Evolutionary conservation across 1,140 invertebrate genomes (phyloP).

Genomic region (Centruroides vittatus): DNA sequence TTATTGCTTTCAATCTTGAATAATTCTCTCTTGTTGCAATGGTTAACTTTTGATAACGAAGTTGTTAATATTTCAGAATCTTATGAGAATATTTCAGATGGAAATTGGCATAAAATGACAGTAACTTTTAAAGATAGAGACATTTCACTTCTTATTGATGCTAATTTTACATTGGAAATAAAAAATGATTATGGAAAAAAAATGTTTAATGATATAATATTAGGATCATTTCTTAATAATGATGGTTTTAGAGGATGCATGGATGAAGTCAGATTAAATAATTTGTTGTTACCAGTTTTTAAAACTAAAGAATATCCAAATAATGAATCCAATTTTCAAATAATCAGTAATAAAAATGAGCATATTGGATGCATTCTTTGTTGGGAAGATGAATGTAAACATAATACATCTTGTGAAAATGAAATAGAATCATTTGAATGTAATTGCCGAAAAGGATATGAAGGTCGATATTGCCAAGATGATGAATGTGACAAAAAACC

Average conservation of each 20-base stretch:
- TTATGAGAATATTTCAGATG: slow-evolving; percentile 18
- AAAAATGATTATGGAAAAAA: no score
- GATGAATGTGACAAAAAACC: slow-evolving; percentile 35
- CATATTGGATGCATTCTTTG: slow-evolving; percentile 54
- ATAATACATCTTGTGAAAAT: slow-evolving; percentile 55
- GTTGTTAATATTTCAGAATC: background rate
- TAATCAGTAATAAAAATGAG: background rate
- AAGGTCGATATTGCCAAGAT: slow-evolving; percentile 57
- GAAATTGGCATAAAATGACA: slow-evolving; percentile 23
- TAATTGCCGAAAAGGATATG: slow-evolving; percentile 61
- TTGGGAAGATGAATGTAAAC: slow-evolving; percentile 67
- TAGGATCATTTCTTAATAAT: no score
- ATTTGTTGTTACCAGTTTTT: slow-evolving; percentile 76
- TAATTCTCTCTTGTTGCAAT: no score
- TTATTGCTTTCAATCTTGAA: no score
- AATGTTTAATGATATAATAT: no score
- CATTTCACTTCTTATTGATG: no score
- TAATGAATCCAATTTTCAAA: slow-evolving; percentile 1
- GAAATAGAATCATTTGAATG: slow-evolving; percentile 61
- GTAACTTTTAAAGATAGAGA: background rate
- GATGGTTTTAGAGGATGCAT: slow-evolving; percentile 65
- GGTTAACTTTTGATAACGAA: no score
- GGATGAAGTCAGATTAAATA: slow-evolving; percentile 71
- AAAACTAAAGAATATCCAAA: background rate
- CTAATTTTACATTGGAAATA: no score